Conservation (phyloP, 2,113 vertebrate species). For the Corythoichthys haematopterus region DNA sequence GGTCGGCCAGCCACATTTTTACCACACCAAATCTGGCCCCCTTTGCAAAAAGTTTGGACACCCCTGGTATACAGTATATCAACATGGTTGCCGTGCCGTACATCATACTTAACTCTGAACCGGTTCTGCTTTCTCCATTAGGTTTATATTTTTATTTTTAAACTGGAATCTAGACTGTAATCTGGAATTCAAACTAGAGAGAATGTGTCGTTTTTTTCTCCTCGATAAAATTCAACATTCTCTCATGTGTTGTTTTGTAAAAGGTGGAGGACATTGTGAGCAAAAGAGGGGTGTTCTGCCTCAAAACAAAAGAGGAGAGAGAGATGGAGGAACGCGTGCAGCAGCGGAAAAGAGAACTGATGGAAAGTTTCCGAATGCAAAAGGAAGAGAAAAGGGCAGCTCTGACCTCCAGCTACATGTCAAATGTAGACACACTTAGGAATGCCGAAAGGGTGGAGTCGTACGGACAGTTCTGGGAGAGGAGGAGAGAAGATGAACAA, state of each 20-base stretch:
- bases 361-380: slow-evolving; percentile 40
- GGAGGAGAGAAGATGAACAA: slow-evolving; percentile 4
- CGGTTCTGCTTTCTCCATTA: slow-evolving; percentile 2
- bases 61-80: too few species aligned
- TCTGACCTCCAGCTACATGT: neutral
- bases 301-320: slow-evolving; percentile 35
- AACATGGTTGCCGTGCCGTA: neutral
- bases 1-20: too few species aligned
- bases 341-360: slow-evolving; percentile 27
- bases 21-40: too few species aligned
- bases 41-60: too few species aligned
- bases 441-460: slow-evolving; percentile 10
- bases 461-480: neutral
- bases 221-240: neutral
- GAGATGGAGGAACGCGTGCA: slow-evolving; percentile 29
- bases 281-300: slow-evolving; percentile 38
- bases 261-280: slow-evolving; percentile 65
- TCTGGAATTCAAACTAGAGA: neutral
- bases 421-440: slow-evolving; percentile 5
- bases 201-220: neutral
- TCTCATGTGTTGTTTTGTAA: neutral
- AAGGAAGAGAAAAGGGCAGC: slow-evolving; percentile 22
- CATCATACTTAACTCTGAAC: slow-evolving; percentile 11
- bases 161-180: neutral
- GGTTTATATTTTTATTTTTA: too few species aligned